Conservation (phyloP, 2,888 invertebrate genomes). For the Coecobrya sp. region DNA sequence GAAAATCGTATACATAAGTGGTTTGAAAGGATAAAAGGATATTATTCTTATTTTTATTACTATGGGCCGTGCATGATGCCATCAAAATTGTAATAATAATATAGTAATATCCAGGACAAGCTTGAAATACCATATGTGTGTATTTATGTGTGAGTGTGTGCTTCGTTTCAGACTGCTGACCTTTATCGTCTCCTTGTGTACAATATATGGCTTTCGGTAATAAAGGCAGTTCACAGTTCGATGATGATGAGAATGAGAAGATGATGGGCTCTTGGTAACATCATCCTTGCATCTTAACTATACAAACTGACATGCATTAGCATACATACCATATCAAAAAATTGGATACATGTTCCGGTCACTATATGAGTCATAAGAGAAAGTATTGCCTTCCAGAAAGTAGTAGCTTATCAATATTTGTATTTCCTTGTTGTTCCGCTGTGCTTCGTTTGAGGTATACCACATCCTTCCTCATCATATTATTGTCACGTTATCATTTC, state of each 20-base stretch:
- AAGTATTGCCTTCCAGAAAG: not conserved
- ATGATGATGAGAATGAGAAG: conserved; percentile 39
- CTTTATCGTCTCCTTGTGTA: conserved; percentile 14
- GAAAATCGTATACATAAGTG: conserved; percentile 34
- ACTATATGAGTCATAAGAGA: not conserved
- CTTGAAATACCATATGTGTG: not conserved
- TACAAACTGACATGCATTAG: not conserved
- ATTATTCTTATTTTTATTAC: conserved; percentile 38
- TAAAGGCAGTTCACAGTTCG: conserved; percentile 8
- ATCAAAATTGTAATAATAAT: conserved; percentile 2
- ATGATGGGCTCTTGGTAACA: conserved; percentile 17
- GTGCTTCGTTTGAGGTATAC: not conserved
- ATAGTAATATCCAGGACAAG: not conserved
- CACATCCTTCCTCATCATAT: not conserved
- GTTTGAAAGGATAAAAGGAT: conserved; percentile 22
- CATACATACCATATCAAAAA: not conserved
- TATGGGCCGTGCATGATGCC: not conserved
- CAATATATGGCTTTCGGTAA: not conserved
- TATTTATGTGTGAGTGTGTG: not conserved
- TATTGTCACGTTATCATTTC: conserved; percentile 4
- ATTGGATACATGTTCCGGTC: not conserved
- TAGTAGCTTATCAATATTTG: conserved; percentile 10
- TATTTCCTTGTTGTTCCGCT: not conserved
- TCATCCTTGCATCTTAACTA: conserved; percentile 6
- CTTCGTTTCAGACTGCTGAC: conserved; percentile 21